Evolutionary conservation across 2,113 vertebrate genomes (phyloP), one percentile per base, ranked within the genome.

Genomic region (Perognathus longimembris): DNA sequence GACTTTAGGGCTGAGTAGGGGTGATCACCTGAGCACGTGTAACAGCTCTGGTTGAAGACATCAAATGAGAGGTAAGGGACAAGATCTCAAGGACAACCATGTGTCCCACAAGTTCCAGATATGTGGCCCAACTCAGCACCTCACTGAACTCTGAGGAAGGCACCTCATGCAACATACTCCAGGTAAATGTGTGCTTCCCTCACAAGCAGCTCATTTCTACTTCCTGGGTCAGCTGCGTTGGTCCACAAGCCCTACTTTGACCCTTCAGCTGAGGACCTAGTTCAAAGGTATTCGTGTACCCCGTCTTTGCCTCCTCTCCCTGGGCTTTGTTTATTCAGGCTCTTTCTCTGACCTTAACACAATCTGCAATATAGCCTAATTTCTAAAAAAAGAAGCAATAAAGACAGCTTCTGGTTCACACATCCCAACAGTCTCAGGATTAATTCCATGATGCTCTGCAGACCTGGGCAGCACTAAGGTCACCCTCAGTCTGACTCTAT

Each of bases 401-500:
- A 0, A 54, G 10, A 28, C 12, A 59, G 28, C 28, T 22, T 20
- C 28, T 83, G 57, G 26, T 18, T 21, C 14, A 18, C 40, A 57
- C 26, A 3, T 21, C 54, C 8, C 17, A 45, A 40, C 11, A 36
- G 54, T 42, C 11, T 42, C 24, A 30, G 22, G 42, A 6, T 21
- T 9, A 15, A 24, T 64, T 86, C 57, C 42, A 7, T 42, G 38
- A 30, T 0, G 2, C 3, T 24, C 61, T 84, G 40, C 18, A 59
- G 21, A 28, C 28, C 30, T 1, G 1, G 17, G 57, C 8, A 50
- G 9, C 36, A 40, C 57, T 32, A 38, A 6, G 7, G 7, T 59
- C 64, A 45, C 9, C 26, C 34, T n/a, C 15, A 3, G 10, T 3
- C 63, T 5, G 0, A 1, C 6, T 28, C 6, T 1, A 2, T 17